Percentiles rank a stretch among this genome's conserved stretches.
These are phyloP conservation scores for Carcinoscorpius rotundicauda DNA, from an alignment of 1,140 invertebrate genomes.

Conservation along the genomic window DNA sequence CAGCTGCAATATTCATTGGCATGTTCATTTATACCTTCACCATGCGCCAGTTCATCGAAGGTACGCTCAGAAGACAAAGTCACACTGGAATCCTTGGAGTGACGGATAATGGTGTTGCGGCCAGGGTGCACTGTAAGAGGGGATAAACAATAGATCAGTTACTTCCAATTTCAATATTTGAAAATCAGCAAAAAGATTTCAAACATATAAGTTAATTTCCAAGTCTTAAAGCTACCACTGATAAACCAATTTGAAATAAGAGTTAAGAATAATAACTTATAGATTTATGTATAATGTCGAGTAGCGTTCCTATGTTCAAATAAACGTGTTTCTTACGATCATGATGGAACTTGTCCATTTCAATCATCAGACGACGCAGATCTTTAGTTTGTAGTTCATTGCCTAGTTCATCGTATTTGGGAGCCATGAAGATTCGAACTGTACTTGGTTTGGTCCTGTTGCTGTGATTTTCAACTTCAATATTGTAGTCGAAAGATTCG, in stretches of 20 bases:
- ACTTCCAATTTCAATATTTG: too few relatives aligned
- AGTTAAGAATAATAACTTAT: too few relatives aligned
- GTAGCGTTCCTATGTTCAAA: too few relatives aligned
- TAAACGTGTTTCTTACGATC: constrained; percentile 17
- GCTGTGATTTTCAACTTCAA: constrained; percentile 24
- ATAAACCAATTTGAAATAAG: too few relatives aligned
- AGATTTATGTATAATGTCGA: too few relatives aligned
- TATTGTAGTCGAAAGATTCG: constrained; percentile 46
- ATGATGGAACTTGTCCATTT: constrained; percentile 14
- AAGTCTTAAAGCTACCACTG: too few relatives aligned
- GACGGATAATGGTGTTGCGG: constrained; percentile 7
- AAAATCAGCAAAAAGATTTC: too few relatives aligned
- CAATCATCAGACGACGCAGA: constrained; percentile 19
- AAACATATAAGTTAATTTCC: too few relatives aligned
- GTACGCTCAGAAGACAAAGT: constrained; percentile 13
- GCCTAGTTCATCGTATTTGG: constrained; percentile 14
- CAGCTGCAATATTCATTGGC: constrained; percentile 36
- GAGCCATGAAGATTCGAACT: constrained; percentile 14
- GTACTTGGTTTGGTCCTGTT: constrained; percentile 27
- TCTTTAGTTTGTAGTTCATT: constrained; percentile 12
- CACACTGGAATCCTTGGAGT: constrained; percentile 15
- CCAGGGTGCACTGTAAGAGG: constrained; percentile 24
- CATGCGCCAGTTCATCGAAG: constrained; percentile 33
- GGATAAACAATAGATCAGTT: background rate
- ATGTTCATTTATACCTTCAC: constrained; percentile 14